Percentiles rank a stretch among this genome's conserved stretches.
phyloP scores from a whole-genome alignment of 2,797 vertebrate species.

The Gadopsis marmoratus region DNA sequence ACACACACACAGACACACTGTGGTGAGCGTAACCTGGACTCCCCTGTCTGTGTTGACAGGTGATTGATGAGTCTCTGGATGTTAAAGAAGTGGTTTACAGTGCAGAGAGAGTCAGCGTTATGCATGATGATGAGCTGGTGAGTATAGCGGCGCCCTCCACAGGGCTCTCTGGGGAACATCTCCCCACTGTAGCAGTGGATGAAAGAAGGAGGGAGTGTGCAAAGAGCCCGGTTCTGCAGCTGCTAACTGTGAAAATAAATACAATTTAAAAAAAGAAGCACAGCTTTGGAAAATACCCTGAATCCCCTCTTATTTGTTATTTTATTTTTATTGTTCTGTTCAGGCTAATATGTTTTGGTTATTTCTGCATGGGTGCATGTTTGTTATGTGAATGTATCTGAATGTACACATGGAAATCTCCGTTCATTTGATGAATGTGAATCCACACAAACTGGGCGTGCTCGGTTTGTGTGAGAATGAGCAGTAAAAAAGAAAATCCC shows the following conservation, averaged over 20 bases:
- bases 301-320: conserved; percentile 25
- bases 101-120: conserved; percentile 93
- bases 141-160: conserved; percentile 82
- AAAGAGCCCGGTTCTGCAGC: conserved; percentile 51
- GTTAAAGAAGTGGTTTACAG: conserved; percentile 96
- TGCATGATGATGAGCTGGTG: conserved; percentile 95
- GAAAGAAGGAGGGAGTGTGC: conserved; percentile 64
- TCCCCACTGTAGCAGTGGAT: conserved; percentile 48
- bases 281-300: conserved; percentile 34
- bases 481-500: conserved; percentile 17
- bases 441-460: conserved; percentile 70
- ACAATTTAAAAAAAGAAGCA: neutral
- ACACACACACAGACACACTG: conserved; percentile 57
- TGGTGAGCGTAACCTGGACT: conserved; percentile 83
- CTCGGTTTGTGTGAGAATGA: conserved; percentile 70
- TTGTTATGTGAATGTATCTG: conserved; percentile 77
- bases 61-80: conserved; percentile 97
- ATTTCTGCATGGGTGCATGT: conserved; percentile 82
- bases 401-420: conserved; percentile 66
- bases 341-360: conserved; percentile 61
- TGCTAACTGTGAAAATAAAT: conserved; percentile 6
- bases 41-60: conserved; percentile 91
- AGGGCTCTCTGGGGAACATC: conserved; percentile 54
- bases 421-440: conserved; percentile 53
- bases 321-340: conserved; percentile 43